Conservation (phyloP, 2,888 invertebrate genomes). For the Hyposoter dolosus region DNA sequence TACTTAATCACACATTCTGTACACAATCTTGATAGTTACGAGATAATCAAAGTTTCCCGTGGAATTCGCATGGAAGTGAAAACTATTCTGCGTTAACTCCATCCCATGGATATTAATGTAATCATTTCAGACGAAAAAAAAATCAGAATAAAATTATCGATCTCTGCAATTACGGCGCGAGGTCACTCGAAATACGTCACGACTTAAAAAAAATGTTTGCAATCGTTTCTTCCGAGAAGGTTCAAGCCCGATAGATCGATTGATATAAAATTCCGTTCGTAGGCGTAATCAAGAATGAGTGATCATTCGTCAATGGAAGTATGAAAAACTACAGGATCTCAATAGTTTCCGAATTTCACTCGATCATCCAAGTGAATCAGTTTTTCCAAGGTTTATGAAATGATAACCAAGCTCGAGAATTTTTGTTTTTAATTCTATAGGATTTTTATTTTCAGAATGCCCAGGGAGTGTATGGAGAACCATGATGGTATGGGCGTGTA, state of each 20-base stretch:
- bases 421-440: slow-evolving; percentile 13
- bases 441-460: not conserved
- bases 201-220: not conserved
- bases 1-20: not conserved
- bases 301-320: not conserved
- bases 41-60: not conserved
- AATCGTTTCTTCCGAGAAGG: not conserved
- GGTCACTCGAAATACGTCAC: too few species aligned
- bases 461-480: slow-evolving; percentile 40
- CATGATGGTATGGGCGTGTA: slow-evolving; percentile 33
- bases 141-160: too few species aligned
- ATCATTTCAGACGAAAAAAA: not conserved
- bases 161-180: too few species aligned
- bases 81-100: not conserved
- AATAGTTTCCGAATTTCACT: slow-evolving; percentile 11
- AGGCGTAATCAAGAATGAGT: not conserved
- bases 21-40: not conserved
- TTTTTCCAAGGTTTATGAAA: not conserved
- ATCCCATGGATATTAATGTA: not conserved
- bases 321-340: not conserved
- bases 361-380: not conserved
- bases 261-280: not conserved
- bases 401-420: slow-evolving; percentile 10
- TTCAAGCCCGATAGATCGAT: not conserved
- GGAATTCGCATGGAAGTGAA: not conserved